Evolutionary conservation across 2,888 invertebrate species (phyloP), one percentile per base, ranked within the genome.

Genomic region (Salpingus planirostris): DNA sequence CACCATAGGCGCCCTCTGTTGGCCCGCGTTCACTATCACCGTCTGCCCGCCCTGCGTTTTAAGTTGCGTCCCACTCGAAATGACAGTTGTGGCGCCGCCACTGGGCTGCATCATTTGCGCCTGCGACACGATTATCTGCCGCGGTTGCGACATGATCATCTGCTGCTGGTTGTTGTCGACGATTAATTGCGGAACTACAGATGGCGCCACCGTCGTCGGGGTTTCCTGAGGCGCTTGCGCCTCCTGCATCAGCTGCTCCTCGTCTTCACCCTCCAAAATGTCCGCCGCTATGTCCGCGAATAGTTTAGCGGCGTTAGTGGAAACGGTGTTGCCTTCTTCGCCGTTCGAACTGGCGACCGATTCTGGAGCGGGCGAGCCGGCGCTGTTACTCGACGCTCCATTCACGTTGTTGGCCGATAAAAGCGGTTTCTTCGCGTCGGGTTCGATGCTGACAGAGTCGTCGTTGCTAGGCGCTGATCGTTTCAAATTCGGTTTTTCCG

Each of bases 251-350:
- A 65, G 53, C 43, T 69, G 68, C 29, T 66, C 66, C 29, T 71
- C 69, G 11, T 85, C 84, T 56, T 87, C 88, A 48, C 87, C 88
- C 54, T 86, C 86, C 11, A 88, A 68, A 27, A 85, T 84, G 18
- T 86, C 86, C 0, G 87, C 88, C 1, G 87, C 88, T 27, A 88
- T 69, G 14, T 87, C 87, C 0, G 88, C 87, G 55, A 88, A 88
- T 13, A 88, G 65, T 62, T 88, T 87, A 0, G 87, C 88, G 0
- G 88, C 88, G 3, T 84, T 85, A 32, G 85, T 85, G 0, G 87
- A 87, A 0, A 80, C 81, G 2, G 75, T 74, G 15, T 73, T 74
- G 43, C 74, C 56, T 23, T 73, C 63, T 1, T 72, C 69, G 2
- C 68, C 66, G 36, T 69, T 68, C 7, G 62, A 61, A 38, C 60